Base-by-base conservation (phyloP, 2,888 invertebrate genomes). In the Trilocha varians region DNA sequence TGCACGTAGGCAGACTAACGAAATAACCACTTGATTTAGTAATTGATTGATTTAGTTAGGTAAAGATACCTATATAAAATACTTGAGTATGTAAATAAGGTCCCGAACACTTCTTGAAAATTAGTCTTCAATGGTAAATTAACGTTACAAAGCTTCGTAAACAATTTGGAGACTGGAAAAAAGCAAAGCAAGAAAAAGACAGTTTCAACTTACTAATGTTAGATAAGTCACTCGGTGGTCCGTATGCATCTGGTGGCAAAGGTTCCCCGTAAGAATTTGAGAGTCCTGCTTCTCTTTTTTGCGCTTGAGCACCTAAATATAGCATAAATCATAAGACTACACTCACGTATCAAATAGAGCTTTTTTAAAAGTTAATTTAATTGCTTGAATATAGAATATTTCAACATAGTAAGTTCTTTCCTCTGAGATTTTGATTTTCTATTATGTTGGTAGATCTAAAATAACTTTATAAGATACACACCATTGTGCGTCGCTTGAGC, bases 181-280 rank as follows among this genome's bases (percentile, higher is more conserved):
- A 34, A 14, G 25, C 11, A 2, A 25, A 25, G 4, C 6, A 25
- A n/a, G n/a, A n/a, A n/a, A n/a, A n/a, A n/a, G n/a, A n/a, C n/a
- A n/a, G n/a, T 14, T 33, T 9, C 2, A 5, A 53, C 66, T 62
- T 39, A 83, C 83, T 65, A 43, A 57, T 55, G 41, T 68, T 66
- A 2, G 61, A 49, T 34, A 72, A 60, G 42, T 76, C 74, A 38
- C 62, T 53, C 0, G 88, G 88, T 0, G 88, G 87, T 0, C 89
- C 89, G 36, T 88, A 87, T 0, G 85, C 85, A 50, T 86, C 87
- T 0, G 76, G 59, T 0, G 87, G 83, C 8, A 88, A 55, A 0
- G 88, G 88, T 33, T 85, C 82, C 0, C 88, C 89, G 55, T 88
- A 89, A 0, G 87, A 86, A 51, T 87, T 85, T 1, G 80, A 85